phyloP scores from a whole-genome alignment of 2,113 vertebrate genomes.

The Corythoichthys intestinalis region DNA sequence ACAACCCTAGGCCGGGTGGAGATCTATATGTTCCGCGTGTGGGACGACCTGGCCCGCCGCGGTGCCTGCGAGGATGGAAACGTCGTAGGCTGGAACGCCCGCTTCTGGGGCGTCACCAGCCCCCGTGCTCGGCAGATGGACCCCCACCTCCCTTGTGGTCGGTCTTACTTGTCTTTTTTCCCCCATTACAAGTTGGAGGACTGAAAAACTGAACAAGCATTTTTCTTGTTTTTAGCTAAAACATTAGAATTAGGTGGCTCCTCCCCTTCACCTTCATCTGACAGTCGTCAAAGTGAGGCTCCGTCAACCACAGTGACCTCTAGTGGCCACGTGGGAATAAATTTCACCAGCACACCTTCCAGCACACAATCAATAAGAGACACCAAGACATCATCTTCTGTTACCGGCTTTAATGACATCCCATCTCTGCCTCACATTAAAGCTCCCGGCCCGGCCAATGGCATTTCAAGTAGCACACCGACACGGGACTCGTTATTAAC shows the following conservation, averaged over 20 bases:
- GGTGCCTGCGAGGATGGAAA: conserved; percentile 67
- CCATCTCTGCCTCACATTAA: neutral
- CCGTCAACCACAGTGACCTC: neutral
- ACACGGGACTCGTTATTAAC: neutral
- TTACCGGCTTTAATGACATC: neutral
- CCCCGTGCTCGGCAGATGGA: conserved; percentile 47
- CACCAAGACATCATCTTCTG: neutral
- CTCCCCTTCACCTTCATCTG: neutral
- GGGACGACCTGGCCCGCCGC: conserved; percentile 52
- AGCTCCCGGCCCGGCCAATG: conserved; percentile 4
- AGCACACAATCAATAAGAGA: neutral
- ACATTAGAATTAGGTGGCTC: neutral
- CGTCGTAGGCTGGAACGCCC: conserved; percentile 66
- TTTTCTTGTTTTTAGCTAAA: conserved; percentile 9
- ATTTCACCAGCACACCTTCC: neutral
- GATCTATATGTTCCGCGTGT: conserved; percentile 74
- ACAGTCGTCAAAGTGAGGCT: neutral
- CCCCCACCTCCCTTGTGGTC: conserved; percentile 58
- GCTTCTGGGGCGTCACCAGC: conserved; percentile 59
- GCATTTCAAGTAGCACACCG: neutral
- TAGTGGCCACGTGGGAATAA: neutral
- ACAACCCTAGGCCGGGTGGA: conserved; percentile 40
- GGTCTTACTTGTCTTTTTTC: conserved; percentile 14
- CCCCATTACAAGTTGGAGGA: neutral
- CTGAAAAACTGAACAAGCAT: neutral